These are phyloP conservation scores for Calliphora vicina DNA, from an alignment of 1,140 invertebrate species.

Conservation along the genomic window DNA sequence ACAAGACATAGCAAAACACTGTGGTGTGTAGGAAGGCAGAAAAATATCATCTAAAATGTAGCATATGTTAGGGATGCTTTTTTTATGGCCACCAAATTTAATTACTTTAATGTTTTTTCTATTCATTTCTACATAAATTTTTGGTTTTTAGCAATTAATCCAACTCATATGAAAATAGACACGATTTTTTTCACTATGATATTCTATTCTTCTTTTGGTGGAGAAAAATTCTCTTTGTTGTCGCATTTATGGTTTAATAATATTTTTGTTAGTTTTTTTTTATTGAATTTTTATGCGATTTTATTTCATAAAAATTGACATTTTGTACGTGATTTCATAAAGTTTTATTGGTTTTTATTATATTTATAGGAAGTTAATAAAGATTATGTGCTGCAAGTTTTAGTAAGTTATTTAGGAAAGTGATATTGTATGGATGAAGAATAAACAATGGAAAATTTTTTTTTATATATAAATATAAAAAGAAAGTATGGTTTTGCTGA, in stretches of 20 bases:
- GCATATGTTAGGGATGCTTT: conserved; percentile 1
- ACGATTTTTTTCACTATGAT: neutral
- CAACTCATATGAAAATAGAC: neutral
- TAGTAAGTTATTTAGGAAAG: neutral
- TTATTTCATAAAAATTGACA: conserved; percentile 38
- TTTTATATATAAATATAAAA: no score
- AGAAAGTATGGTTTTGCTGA: no score
- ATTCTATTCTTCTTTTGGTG: neutral
- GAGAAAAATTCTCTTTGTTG: neutral
- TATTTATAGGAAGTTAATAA: neutral
- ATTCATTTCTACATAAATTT: neutral
- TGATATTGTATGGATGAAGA: no score
- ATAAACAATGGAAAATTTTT: no score
- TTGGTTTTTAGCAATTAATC: neutral
- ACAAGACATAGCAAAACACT: neutral
- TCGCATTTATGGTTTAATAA: neutral
- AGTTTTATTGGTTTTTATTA: conserved; percentile 27
- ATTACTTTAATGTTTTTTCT: neutral
- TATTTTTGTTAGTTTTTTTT: neutral
- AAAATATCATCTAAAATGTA: neutral
- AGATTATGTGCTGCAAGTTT: neutral
- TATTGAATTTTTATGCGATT: conserved; percentile 21
- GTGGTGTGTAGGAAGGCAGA: neutral
- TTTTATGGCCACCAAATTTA: conserved; percentile 1
- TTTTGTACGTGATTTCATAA: conserved; percentile 40